Evolutionary conservation across 1,140 invertebrate species (phyloP).

Genomic region (Hydropsyche tenuis): DNA sequence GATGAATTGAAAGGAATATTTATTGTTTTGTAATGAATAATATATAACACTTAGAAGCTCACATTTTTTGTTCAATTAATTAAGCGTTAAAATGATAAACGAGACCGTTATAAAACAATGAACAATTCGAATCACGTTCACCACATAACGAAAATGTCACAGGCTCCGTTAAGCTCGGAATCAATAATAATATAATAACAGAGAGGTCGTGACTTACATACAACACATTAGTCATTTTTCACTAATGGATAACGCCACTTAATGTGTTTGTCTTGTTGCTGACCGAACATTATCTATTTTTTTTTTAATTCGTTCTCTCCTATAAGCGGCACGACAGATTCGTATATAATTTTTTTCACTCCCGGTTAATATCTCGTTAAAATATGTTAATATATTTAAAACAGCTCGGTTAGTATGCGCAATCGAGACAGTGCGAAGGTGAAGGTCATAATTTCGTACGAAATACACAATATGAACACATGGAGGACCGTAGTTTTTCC

Average conservation of each 20-base stretch:
- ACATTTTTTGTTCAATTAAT: too few species aligned
- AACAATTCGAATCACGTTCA: too few species aligned
- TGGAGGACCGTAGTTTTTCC: not conserved
- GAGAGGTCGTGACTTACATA: conserved; percentile 18
- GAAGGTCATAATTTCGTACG: not conserved
- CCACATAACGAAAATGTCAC: not conserved
- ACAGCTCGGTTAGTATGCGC: conserved; percentile 16
- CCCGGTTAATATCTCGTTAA: conserved; percentile 15
- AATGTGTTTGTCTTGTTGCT: conserved; percentile 27
- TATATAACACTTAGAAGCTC: too few species aligned
- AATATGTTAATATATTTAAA: conserved; percentile 19
- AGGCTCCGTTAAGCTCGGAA: conserved; percentile 1
- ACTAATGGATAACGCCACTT: conserved; percentile 26
- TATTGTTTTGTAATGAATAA: too few species aligned
- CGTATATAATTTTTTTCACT: conserved; percentile 1
- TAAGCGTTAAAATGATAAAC: too few species aligned
- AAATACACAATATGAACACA: not conserved
- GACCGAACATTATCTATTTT: conserved; percentile 13
- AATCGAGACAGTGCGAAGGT: conserved; percentile 4
- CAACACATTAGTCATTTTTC: conserved; percentile 16
- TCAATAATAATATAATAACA: conserved; percentile 10
- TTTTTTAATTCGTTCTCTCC: not conserved
- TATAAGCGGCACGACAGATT: not conserved
- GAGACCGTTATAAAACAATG: too few species aligned
- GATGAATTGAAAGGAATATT: not conserved